These are phyloP conservation scores for Papilio polyxenes DNA, from an alignment of 1,140 invertebrate genomes.

Conservation along the genomic window DNA sequence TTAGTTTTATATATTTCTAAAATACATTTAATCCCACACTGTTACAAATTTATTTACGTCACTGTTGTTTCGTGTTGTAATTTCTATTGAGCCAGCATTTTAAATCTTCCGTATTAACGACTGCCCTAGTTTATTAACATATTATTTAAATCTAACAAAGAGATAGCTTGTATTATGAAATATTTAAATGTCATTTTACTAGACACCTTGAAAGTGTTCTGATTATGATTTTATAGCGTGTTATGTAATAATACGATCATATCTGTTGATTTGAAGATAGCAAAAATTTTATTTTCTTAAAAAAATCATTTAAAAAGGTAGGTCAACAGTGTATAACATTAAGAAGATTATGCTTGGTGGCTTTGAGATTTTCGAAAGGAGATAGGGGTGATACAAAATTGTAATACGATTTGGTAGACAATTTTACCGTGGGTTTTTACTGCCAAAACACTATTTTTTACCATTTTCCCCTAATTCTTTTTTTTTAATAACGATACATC, in stretches of 20 bases:
- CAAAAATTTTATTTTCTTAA: background rate
- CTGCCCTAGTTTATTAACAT: slow-evolving; percentile 22
- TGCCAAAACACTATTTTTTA: background rate
- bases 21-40: slow-evolving; percentile 8
- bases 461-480: too few species aligned
- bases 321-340: background rate
- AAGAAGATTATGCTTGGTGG: background rate
- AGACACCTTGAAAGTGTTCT: background rate
- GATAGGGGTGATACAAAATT: too few species aligned
- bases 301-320: background rate
- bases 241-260: background rate
- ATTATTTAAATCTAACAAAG: slow-evolving; percentile 25
- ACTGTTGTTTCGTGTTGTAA: background rate
- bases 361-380: too few species aligned
- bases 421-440: background rate
- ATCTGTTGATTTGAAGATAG: background rate
- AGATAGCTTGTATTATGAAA: background rate
- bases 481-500: too few species aligned
- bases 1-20: background rate
- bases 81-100: slow-evolving; percentile 23
- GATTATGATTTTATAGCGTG: background rate
- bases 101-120: slow-evolving; percentile 18
- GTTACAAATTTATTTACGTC: slow-evolving; percentile 5
- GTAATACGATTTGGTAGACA: background rate
- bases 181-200: slow-evolving; percentile 14